Percentiles rank a stretch among this genome's conserved stretches.
These are phyloP conservation scores for Pristionchus exspectatus DNA, from an alignment of 2,888 invertebrate species.

Conservation along the genomic window DNA sequence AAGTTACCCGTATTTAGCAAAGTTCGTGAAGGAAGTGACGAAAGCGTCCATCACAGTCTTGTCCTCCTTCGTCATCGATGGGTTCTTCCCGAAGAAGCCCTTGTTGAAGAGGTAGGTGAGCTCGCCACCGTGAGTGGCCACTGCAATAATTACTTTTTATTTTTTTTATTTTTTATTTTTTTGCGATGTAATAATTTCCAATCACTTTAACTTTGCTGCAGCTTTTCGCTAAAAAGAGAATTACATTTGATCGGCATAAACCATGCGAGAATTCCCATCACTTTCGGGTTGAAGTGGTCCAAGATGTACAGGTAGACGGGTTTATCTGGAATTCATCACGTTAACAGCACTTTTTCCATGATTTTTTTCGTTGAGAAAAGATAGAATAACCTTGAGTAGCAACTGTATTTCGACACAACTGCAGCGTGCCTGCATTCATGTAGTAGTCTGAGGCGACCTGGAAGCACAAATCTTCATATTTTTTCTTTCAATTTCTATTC, in stretches of 20 bases:
- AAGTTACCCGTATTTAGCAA: conserved; percentile 47
- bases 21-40: conserved; percentile 20
- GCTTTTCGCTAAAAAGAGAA: no score
- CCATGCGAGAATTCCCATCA: conserved; percentile 67
- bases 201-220: no score
- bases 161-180: background rate
- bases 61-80: background rate
- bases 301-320: conserved; percentile 70
- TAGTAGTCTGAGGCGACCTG: conserved; percentile 23
- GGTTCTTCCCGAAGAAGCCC: background rate
- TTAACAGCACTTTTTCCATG: no score
- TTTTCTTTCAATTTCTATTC: background rate
- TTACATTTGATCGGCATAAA: conserved; percentile 59
- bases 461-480: background rate
- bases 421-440: background rate
- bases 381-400: background rate
- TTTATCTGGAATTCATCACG: no score
- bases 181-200: no score
- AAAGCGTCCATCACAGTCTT: background rate
- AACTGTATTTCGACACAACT: background rate
- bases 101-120: conserved; percentile 1
- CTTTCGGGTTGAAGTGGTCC: conserved; percentile 67
- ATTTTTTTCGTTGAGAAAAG: background rate
- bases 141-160: background rate
- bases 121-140: background rate